phyloP scores from a whole-genome alignment of 2,888 invertebrate genomes.

The Ormyrus pomaceus region DNA sequence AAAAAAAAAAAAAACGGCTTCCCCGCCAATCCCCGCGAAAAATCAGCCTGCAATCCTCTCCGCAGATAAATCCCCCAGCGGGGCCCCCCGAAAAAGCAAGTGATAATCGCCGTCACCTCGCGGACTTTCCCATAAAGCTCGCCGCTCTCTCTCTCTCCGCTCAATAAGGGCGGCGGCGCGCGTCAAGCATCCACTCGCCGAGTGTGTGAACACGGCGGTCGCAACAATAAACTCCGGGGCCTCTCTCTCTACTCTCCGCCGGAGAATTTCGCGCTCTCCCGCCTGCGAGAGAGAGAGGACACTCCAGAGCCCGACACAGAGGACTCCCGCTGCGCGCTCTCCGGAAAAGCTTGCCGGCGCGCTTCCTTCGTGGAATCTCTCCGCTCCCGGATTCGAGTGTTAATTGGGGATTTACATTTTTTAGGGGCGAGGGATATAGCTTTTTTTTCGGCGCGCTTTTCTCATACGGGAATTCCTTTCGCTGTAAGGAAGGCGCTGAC shows the following conservation, averaged over 20 bases:
- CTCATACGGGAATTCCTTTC: too few relatives aligned
- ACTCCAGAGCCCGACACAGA: slow-evolving; percentile 56
- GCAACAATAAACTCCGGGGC: slow-evolving; percentile 67
- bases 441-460: slow-evolving; percentile 16
- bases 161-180: slow-evolving; percentile 11
- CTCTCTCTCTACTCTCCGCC: slow-evolving; percentile 55
- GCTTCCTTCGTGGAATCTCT: neutral
- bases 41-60: too few relatives aligned
- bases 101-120: neutral
- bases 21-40: too few relatives aligned
- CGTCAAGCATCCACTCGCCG: slow-evolving; percentile 2
- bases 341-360: slow-evolving; percentile 15
- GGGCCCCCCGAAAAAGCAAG: neutral
- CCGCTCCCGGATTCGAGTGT: slow-evolving; percentile 2
- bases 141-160: neutral
- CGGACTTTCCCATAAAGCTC: slow-evolving; percentile 65
- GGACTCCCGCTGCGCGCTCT: slow-evolving; percentile 36
- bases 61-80: neutral
- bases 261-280: slow-evolving; percentile 49
- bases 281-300: slow-evolving; percentile 59
- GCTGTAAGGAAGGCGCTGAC: neutral
- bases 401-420: slow-evolving; percentile 41
- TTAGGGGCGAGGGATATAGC: neutral
- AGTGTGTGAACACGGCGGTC: slow-evolving; percentile 69
- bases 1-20: too few relatives aligned